These are phyloP conservation scores for Elgaria multicarinata DNA, from an alignment of 2,113 vertebrate species.

Conservation along the genomic window DNA sequence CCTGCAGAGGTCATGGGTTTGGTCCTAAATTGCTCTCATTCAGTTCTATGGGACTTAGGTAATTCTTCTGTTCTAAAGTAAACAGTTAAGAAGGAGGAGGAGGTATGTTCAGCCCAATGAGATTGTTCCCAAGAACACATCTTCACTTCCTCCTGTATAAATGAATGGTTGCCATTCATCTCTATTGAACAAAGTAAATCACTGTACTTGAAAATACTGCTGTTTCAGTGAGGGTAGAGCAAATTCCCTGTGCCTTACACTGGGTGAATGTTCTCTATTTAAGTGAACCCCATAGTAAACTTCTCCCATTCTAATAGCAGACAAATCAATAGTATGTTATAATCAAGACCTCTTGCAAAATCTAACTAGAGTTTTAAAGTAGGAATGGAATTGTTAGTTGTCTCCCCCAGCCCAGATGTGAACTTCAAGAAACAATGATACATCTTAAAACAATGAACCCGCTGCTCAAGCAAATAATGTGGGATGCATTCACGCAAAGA, in stretches of 20 bases:
- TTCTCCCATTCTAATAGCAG: not conserved
- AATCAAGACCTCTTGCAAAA: constrained; percentile 29
- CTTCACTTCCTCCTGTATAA: not conserved
- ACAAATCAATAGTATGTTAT: not conserved
- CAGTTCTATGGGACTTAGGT: not conserved
- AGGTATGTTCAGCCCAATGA: not conserved
- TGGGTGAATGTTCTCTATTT: not conserved
- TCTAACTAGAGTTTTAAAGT: not conserved
- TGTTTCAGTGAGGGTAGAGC: not conserved
- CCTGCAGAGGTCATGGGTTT: not conserved
- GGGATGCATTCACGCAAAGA: constrained; percentile 57
- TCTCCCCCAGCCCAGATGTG: constrained; percentile 7
- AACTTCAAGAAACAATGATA: not conserved
- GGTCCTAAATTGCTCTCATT: not conserved
- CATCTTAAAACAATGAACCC: constrained; percentile 29
- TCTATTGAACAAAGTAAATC: not conserved
- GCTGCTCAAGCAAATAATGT: constrained; percentile 29
- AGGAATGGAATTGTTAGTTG: not conserved
- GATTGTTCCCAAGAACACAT: not conserved
- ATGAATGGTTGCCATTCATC: not conserved
- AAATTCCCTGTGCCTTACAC: not conserved
- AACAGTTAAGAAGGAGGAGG: not conserved
- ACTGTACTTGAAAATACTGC: not conserved
- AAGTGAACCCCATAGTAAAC: not conserved
- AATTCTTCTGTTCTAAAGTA: not conserved